Conservation (phyloP, 2,113 vertebrate genomes). For the Bubalus kerabau region DNA sequence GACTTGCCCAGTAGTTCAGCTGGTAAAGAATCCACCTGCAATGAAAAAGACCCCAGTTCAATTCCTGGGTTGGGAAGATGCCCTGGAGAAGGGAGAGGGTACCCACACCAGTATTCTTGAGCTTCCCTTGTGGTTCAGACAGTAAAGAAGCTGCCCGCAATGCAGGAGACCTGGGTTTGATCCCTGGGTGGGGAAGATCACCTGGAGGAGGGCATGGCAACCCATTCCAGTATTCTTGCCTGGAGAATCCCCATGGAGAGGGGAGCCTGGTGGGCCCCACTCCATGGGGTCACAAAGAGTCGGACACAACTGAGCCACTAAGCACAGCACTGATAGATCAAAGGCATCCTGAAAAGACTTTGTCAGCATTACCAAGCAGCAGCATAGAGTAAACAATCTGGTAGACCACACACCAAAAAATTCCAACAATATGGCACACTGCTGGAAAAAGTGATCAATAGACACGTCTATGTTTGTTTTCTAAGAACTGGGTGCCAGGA, state of each 20-base stretch:
- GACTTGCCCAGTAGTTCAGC: background rate
- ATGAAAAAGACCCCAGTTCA: background rate
- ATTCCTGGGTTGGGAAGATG: background rate
- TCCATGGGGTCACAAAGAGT: background rate
- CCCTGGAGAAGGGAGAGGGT: background rate
- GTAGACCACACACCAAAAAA: background rate
- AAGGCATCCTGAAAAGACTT: background rate
- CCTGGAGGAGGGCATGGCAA: background rate
- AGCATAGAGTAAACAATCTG: background rate
- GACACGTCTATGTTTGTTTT: background rate
- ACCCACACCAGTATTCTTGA: background rate
- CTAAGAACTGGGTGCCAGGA: background rate
- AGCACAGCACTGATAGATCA: background rate
- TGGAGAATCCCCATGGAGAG: background rate
- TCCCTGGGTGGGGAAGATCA: background rate
- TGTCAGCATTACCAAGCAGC: background rate
- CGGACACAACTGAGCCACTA: background rate
- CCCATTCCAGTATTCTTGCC: background rate
- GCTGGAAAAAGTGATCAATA: background rate
- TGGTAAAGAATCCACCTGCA: background rate
- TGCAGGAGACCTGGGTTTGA: background rate
- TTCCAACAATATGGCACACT: background rate
- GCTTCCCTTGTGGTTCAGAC: background rate
- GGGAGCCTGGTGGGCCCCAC: background rate
- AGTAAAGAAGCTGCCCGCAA: background rate